Conservation (phyloP, 1,140 invertebrate species). For the Lucilia cuprina region DNA sequence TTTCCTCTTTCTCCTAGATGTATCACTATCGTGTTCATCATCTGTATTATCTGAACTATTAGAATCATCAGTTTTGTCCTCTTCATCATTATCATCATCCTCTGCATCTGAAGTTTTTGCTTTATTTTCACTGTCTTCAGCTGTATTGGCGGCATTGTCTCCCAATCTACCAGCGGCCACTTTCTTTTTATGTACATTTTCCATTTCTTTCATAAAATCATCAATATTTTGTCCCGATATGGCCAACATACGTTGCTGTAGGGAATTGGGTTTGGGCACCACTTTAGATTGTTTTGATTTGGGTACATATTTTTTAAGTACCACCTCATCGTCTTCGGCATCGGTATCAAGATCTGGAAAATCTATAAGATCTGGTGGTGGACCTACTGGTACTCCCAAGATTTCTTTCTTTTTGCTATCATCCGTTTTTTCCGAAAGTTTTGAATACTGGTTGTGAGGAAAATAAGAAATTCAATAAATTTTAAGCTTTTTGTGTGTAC, state of each 20-base stretch:
- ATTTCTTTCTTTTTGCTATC: slow-evolving; percentile 67
- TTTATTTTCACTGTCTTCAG: slow-evolving; percentile 28
- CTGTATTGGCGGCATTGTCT: not conserved
- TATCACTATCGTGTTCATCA: slow-evolving; percentile 41
- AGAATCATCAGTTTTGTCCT: slow-evolving; percentile 42
- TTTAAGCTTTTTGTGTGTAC: not conserved
- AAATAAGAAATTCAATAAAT: not conserved
- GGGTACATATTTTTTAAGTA: slow-evolving; percentile 40
- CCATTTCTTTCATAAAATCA: slow-evolving; percentile 90
- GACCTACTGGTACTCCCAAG: slow-evolving; percentile 87
- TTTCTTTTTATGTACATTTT: slow-evolving; percentile 80
- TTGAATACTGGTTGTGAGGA: not conserved
- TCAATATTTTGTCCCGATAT: slow-evolving; percentile 91
- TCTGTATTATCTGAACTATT: slow-evolving; percentile 33
- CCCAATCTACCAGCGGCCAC: slow-evolving; percentile 61
- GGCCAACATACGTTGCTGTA: slow-evolving; percentile 84
- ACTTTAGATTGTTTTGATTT: slow-evolving; percentile 45
- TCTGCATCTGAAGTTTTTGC: slow-evolving; percentile 39
- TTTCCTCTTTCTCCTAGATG: slow-evolving; percentile 45
- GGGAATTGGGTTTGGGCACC: slow-evolving; percentile 73
- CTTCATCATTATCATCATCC: slow-evolving; percentile 51
- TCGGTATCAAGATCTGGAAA: slow-evolving; percentile 64
- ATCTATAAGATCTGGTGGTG: slow-evolving; percentile 75
- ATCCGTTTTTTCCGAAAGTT: slow-evolving; percentile 49
- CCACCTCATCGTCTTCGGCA: slow-evolving; percentile 66